Evolutionary conservation across 2,113 vertebrate genomes (phyloP).

Genomic region (Nycticryphes semicollaris): DNA sequence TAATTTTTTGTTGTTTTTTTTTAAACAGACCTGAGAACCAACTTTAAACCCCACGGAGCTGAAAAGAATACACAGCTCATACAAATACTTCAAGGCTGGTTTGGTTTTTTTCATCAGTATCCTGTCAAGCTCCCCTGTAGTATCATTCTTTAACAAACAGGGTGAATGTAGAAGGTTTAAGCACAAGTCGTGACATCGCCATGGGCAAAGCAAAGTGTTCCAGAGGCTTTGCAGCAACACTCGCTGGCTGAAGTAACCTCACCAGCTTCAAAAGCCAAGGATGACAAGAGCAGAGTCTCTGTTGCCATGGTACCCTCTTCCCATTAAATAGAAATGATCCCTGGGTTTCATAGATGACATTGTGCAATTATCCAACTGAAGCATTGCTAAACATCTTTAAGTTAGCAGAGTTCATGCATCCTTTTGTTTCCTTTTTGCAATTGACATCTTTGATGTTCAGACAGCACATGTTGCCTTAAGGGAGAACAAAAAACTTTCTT

Average conservation of each 20-base stretch:
- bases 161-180: neutral
- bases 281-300: neutral
- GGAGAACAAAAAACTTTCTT: neutral
- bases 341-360: neutral
- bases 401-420: neutral
- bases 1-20: neutral
- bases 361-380: neutral
- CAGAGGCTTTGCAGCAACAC: rapidly evolving
- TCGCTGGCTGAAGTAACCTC: neutral
- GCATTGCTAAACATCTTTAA: neutral
- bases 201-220: neutral
- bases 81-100: neutral
- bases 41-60: neutral
- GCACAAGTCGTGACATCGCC: rapidly evolving
- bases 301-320: neutral
- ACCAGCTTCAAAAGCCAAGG: neutral
- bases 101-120: neutral
- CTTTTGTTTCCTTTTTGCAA: neutral
- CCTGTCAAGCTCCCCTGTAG: rapidly evolving
- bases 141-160: neutral
- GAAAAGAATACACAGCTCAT: neutral
- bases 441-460: neutral
- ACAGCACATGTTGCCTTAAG: neutral
- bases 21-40: neutral
- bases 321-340: neutral